These are phyloP conservation scores for Melozone crissalis DNA, from an alignment of 2,113 vertebrate genomes.

Conservation along the genomic window DNA sequence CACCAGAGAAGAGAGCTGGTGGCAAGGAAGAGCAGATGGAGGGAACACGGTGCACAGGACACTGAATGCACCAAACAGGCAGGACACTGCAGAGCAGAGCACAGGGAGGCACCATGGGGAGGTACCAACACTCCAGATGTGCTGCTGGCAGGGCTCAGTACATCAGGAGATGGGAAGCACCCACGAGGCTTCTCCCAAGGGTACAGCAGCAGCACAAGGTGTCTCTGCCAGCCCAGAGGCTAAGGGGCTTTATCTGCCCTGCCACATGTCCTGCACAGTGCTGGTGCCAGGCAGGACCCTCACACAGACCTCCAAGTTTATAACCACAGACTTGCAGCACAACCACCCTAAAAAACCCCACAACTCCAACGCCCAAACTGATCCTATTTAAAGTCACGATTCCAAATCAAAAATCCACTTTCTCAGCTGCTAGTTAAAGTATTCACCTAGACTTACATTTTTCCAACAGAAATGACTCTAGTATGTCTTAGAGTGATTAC, in stretches of 20 bases:
- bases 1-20: neutral
- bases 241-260: neutral
- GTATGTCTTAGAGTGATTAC: neutral
- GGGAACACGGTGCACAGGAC: neutral
- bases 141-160: neutral
- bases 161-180: neutral
- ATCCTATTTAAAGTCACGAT: neutral
- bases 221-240: neutral
- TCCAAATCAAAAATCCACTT: neutral
- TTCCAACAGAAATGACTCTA: neutral
- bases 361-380: neutral
- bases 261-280: neutral
- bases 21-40: neutral
- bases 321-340: neutral
- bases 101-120: neutral
- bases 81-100: neutral
- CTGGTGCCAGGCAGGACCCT: neutral
- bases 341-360: neutral
- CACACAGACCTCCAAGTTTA: neutral
- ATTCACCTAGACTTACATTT: neutral
- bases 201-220: neutral
- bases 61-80: fast-evolving
- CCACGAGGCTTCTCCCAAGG: neutral
- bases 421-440: neutral
- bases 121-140: neutral